Base-by-base conservation (phyloP, 2,113 vertebrate genomes). In the Indri indri region DNA sequence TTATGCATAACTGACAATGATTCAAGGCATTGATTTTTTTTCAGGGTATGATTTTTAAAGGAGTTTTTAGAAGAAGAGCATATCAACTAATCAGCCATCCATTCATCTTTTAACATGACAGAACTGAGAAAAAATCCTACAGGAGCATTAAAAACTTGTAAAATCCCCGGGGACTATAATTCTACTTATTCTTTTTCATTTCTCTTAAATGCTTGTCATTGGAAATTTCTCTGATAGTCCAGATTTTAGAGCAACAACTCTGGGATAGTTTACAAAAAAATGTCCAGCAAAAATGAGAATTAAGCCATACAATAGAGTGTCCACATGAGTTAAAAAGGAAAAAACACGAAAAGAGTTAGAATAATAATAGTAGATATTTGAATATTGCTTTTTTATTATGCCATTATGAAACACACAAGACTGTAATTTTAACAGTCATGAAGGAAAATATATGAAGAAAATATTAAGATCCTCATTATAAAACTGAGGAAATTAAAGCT, bases 21-120 rank as follows among this genome's bases (percentile, higher is more conserved):
- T 77, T 95, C 50, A 47, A 90, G 12, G 6, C 25, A 84, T 20
- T 95, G 86, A 89, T 65, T 54, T 57, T 63, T 87, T 90, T 94
- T 76, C 70, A 84, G 17, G 25, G 6, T 88, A 3, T 70, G 76
- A 85, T 95, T 95, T 96, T 95, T 74, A 79, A 94, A 66, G 12
- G 40, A 34, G 47, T 6, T 66, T 92, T 92, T 73, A 88, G 59
- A 80, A 93, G 50, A 71, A 95, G 84, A 84, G 5, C 3, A 52
- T 42, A 80, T 88, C 27, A 91, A 88, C 42, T 76, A 95, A 90
- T 91, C 71, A 92, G 20, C 30, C 37, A 74, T 45, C 32, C 34
- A 88, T 93, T 96, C 37, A 91, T 71, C 86, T 93, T 66, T 94
- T 70, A 90, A 65, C 32, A 88, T 85, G 14, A 57, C 37, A 94